A percentile compares a stretch with the other conserved stretches of the same genome.
Evolutionary conservation across 1,140 invertebrate genomes (phyloP).

Genomic region (Copidosoma floridanum): DNA sequence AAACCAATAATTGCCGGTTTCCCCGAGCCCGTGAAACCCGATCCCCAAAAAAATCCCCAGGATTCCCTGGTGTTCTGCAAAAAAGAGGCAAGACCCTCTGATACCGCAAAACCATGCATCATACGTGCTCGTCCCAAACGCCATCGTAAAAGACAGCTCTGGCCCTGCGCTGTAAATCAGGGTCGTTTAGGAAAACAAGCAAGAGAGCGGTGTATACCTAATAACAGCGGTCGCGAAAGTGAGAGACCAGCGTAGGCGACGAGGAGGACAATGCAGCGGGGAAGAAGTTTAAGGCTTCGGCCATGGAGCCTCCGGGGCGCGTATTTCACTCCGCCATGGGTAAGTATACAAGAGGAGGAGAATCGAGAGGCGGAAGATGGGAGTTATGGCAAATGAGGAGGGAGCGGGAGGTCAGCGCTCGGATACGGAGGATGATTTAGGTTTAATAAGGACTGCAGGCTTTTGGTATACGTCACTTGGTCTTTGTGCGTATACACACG

Average conservation of each 20-base stretch:
- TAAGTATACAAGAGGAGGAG: conserved; percentile 5
- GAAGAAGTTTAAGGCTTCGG: conserved; percentile 19
- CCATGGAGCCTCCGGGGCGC: no score
- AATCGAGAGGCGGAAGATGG: background rate
- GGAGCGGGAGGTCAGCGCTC: no score
- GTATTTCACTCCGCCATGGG: conserved; percentile 30
- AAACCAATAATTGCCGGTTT: conserved; percentile 16
- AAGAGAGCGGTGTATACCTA: no score
- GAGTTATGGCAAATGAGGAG: conserved; percentile 3
- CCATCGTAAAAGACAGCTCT: background rate
- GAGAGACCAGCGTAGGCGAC: conserved; percentile 1
- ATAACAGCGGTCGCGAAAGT: background rate
- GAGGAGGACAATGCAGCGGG: background rate
- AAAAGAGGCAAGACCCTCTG: background rate
- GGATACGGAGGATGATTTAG: conserved; percentile 30
- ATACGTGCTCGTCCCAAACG: background rate
- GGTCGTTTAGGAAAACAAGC: conserved; percentile 15
- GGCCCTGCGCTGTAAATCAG: conserved; percentile 21
- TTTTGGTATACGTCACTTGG: background rate
- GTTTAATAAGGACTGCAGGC: conserved; percentile 30
- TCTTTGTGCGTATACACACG: background rate
- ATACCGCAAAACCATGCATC: background rate
- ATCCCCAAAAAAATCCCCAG: background rate
- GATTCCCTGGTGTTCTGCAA: background rate
- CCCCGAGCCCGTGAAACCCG: no score